Percentiles rank a stretch among this genome's conserved stretches.
phyloP scores from a whole-genome alignment of 2,888 invertebrate species.

The Bugula neritina region DNA sequence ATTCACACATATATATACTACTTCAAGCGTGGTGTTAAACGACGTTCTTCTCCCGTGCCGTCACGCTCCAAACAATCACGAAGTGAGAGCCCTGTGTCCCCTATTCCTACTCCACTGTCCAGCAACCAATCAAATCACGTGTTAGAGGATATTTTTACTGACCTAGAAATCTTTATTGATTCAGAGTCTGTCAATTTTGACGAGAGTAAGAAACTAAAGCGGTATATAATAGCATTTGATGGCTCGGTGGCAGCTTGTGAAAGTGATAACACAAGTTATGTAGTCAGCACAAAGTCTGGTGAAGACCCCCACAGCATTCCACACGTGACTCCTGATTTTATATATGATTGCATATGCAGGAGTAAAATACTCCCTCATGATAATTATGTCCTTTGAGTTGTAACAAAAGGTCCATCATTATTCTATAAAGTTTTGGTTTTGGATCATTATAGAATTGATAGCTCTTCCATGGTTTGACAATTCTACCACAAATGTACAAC shows the following conservation, averaged over 20 bases:
- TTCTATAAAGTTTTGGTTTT: too few relatives aligned
- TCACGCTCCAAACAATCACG: neutral
- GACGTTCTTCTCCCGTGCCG: neutral
- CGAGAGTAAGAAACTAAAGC: conserved; percentile 36
- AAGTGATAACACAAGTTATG: conserved; percentile 11
- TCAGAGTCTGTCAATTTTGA: conserved; percentile 32
- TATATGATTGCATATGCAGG: conserved; percentile 4
- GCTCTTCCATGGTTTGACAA: too few relatives aligned
- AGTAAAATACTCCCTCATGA: neutral
- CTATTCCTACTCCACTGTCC: neutral
- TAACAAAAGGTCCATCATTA: too few relatives aligned
- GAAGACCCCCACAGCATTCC: neutral
- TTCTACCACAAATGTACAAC: too few relatives aligned
- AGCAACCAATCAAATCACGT: neutral
- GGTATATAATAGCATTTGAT: conserved; percentile 47
- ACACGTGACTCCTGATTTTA: neutral
- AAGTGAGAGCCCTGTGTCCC: neutral
- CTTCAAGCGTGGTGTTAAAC: conserved; percentile 5
- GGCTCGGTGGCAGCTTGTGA: neutral
- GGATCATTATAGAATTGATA: too few relatives aligned
- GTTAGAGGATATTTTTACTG: conserved; percentile 10
- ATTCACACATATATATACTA: conserved; percentile 50
- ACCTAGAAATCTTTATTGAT: neutral
- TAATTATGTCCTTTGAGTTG: neutral
- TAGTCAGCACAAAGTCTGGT: neutral